Base-by-base conservation (phyloP, 2,888 invertebrate species). In the Andrena hattorfiana region DNA sequence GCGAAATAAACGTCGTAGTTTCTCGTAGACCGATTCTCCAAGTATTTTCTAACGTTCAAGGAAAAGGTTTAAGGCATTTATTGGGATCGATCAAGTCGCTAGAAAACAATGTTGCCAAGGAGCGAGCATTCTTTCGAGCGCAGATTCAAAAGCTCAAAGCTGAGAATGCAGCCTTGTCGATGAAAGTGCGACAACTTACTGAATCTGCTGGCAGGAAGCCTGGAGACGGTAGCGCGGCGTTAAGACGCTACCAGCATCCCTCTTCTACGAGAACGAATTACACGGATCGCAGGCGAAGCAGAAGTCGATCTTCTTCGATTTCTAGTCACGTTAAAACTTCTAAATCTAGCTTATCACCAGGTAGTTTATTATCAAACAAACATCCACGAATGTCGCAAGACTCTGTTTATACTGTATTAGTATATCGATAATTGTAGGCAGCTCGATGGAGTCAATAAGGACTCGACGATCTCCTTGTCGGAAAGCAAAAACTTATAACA, bases 31-130 rank as follows among this genome's bases (percentile, higher is more conserved):
- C 1, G 30, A 28, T 6, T 32, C 42, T 16, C 35, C 42, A 66
- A 66, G 13, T 23, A 49, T 60, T 42, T 59, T 35, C 42, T 66
- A 56, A 73, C 20, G 73, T 78, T 49, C 72, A 92, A 92, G 92
- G 90, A 49, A 90, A 87, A 81, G 86, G 84, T 56, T 80, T 87
- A 20, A 87, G 79, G 63, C 87, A 87, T 20, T 85, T 95, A 79
- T 92, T 94, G 80, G 92, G 90, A 77, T 94, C 94, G 1, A 93
- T 95, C 42, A 92, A 92, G 76, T 92, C 93, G 23, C 88, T 95
- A 69, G 95, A 95, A 85, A 94, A 91, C 81, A 94, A 92, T 49
- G 94, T 95, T 0, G 84, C 92, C 0, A 92, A 91, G 54, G 95
- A 95, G 84, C 90, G 95, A 30, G 90, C 90, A 26, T 93, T 93